Evolutionary conservation across 1,140 invertebrate species (phyloP).

Genomic region (Leptinotarsa lineolata): DNA sequence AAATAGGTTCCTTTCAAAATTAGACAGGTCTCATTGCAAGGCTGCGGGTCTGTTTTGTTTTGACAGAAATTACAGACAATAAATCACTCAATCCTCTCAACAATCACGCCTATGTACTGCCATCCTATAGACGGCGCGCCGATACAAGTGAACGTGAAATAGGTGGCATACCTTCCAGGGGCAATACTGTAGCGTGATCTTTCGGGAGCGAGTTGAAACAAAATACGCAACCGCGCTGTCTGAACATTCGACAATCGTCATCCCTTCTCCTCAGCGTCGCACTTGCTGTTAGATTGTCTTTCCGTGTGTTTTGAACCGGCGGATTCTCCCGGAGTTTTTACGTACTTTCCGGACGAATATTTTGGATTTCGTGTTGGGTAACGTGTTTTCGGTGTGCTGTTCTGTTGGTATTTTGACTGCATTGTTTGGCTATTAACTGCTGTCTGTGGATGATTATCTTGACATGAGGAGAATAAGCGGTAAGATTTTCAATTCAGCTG

Average conservation of each 20-base stretch:
- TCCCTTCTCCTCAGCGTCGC: slow-evolving; percentile 22
- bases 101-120: too few species aligned
- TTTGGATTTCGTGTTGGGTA: background rate
- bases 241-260: slow-evolving; percentile 28
- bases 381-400: slow-evolving; percentile 25
- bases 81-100: too few species aligned
- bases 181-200: slow-evolving; percentile 33
- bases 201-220: slow-evolving; percentile 27
- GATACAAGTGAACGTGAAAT: slow-evolving; percentile 1
- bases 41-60: too few species aligned
- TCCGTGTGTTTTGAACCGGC: slow-evolving; percentile 25
- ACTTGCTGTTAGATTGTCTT: slow-evolving; percentile 30
- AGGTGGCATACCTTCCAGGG: slow-evolving; percentile 34
- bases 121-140: background rate
- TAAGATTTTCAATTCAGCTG: slow-evolving; percentile 17
- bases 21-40: too few species aligned
- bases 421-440: background rate
- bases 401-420: slow-evolving; percentile 12
- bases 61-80: too few species aligned
- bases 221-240: slow-evolving; percentile 39
- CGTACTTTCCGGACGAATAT: slow-evolving; percentile 23
- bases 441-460: slow-evolving; percentile 26
- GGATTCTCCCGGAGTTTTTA: slow-evolving; percentile 30
- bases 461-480: slow-evolving; percentile 38
- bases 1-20: too few species aligned